These are phyloP conservation scores for Laspeyria flexula DNA, from an alignment of 2,888 invertebrate species.

Conservation along the genomic window DNA sequence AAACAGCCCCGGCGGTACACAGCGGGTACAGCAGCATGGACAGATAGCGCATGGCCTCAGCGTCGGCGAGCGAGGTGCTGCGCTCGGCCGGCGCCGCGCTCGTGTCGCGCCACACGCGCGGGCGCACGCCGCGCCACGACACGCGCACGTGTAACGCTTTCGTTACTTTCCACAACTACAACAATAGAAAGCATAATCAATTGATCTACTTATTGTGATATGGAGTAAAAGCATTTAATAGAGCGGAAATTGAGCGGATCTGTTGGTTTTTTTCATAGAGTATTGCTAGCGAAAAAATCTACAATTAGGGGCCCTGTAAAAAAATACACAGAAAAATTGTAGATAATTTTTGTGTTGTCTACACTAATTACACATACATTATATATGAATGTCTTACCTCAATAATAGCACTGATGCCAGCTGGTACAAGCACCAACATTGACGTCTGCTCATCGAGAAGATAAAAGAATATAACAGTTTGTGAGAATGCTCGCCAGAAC, in stretches of 20 bases:
- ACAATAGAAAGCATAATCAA: slow-evolving; percentile 22
- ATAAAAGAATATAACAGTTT: slow-evolving; percentile 96
- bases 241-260: no score
- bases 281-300: no score
- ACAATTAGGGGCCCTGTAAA: no score
- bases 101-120: slow-evolving; percentile 64
- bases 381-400: no score
- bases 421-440: slow-evolving; percentile 93
- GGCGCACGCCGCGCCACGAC: slow-evolving; percentile 69
- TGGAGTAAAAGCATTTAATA: no score
- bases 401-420: slow-evolving; percentile 94
- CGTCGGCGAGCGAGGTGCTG: slow-evolving; percentile 94
- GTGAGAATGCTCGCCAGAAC: slow-evolving; percentile 97
- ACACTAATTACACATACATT: no score
- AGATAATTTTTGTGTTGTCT: no score
- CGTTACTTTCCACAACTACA: slow-evolving; percentile 96
- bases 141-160: slow-evolving; percentile 94
- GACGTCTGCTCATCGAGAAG: slow-evolving; percentile 97
- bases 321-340: no score
- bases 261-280: no score
- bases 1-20: slow-evolving; percentile 94
- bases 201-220: no score
- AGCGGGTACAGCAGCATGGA: slow-evolving; percentile 96
- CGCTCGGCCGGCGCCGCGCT: slow-evolving; percentile 83
- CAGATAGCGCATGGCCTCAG: slow-evolving; percentile 96